These are phyloP conservation scores for Mesembrinibis cayennensis DNA, from an alignment of 2,113 vertebrate genomes.

Conservation along the genomic window DNA sequence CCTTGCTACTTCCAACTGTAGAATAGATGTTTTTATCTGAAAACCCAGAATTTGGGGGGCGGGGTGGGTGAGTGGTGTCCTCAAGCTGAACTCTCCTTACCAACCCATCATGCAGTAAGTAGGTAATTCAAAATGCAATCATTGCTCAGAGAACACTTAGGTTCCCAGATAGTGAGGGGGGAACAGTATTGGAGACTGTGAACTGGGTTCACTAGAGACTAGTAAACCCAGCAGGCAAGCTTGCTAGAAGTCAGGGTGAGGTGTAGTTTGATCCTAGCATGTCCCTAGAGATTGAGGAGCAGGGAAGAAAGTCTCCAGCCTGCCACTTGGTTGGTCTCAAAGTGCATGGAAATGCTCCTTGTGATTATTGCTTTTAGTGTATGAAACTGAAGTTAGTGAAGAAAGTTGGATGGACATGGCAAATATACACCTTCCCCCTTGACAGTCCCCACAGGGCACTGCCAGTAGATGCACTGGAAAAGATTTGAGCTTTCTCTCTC, in stretches of 20 bases:
- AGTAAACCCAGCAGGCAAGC: background rate
- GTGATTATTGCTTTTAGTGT: background rate
- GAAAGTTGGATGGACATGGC: background rate
- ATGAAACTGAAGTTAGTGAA: background rate
- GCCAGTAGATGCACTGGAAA: background rate
- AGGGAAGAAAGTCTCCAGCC: background rate
- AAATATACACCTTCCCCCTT: background rate
- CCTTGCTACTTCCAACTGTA: background rate
- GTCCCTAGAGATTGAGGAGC: background rate
- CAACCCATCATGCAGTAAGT: background rate
- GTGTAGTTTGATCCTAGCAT: background rate
- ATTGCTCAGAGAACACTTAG: background rate
- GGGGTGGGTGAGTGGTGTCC: too few relatives aligned
- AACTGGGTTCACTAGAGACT: too few relatives aligned
- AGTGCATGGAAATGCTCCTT: background rate
- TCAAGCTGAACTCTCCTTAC: background rate
- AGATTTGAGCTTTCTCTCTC: background rate
- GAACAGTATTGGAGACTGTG: background rate
- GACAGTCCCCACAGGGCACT: background rate
- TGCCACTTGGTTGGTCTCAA: background rate
- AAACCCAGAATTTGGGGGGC: background rate
- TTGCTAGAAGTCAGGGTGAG: background rate
- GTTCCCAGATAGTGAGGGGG: rapidly evolving
- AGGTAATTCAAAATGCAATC: background rate
- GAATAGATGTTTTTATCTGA: background rate